phyloP scores from a whole-genome alignment of 2,113 vertebrate species.

The Thomomys bottae region DNA sequence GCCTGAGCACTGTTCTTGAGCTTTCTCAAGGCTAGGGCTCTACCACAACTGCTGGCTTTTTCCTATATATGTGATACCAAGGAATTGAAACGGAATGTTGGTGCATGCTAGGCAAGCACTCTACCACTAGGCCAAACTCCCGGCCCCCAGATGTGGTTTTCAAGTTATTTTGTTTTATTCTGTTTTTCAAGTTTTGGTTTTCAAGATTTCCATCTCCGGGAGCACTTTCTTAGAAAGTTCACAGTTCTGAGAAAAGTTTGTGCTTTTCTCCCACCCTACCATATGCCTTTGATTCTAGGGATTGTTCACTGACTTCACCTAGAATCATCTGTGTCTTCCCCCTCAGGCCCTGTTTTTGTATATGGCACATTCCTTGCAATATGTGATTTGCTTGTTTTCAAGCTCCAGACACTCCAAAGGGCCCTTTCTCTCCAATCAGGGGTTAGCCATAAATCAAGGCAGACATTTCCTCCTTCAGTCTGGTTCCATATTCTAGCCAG shows the following conservation, averaged over 20 bases:
- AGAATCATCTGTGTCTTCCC: neutral
- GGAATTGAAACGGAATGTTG: no score
- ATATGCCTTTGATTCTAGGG: neutral
- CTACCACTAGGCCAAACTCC: no score
- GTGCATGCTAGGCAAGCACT: no score
- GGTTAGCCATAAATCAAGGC: neutral
- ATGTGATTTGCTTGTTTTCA: neutral
- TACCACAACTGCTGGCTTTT: no score
- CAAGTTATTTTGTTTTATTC: neutral
- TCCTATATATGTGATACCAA: no score
- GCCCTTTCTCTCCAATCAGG: neutral
- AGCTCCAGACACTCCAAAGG: accelerated
- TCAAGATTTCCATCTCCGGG: neutral
- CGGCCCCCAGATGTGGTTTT: neutral
- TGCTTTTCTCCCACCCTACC: no score
- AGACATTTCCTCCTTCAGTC: neutral
- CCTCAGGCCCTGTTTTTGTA: neutral
- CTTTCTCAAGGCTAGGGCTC: no score
- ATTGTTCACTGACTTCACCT: neutral
- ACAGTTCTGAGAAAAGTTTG: neutral
- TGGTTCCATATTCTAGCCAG: neutral
- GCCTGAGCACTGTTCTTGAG: no score
- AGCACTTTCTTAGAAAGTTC: neutral
- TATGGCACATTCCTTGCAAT: neutral
- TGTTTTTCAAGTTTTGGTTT: neutral